A percentile compares a stretch with the other conserved stretches of the same genome.
Conservation (phyloP, 1,140 invertebrate species). For the Macrobrachium rosenbergii region DNA sequence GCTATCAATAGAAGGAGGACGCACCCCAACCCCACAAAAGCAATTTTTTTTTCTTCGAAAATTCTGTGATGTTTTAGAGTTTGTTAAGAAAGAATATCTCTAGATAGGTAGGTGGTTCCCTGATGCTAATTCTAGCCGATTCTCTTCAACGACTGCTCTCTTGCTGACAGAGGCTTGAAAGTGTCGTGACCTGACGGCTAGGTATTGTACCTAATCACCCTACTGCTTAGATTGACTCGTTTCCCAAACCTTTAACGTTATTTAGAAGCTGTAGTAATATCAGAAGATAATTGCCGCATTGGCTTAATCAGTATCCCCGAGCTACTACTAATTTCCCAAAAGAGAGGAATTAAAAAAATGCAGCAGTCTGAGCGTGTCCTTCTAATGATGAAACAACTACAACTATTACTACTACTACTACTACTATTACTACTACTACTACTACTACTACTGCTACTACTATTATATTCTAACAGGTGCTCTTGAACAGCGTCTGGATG, state of each 20-base stretch:
- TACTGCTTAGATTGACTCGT: constrained; percentile 1
- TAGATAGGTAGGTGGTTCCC: constrained; percentile 18
- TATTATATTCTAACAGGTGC: too few relatives aligned
- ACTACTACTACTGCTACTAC: too few relatives aligned
- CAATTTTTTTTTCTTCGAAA: constrained; percentile 52
- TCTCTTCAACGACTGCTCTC: neutral
- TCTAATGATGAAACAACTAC: constrained; percentile 29
- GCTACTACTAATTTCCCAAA: too few relatives aligned
- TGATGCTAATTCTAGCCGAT: neutral
- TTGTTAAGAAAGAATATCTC: constrained; percentile 54
- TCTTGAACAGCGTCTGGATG: too few relatives aligned
- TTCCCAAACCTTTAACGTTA: neutral
- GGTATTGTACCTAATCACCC: neutral
- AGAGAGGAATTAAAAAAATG: too few relatives aligned
- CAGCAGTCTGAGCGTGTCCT: constrained; percentile 27
- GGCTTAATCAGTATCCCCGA: too few relatives aligned
- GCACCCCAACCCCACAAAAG: neutral
- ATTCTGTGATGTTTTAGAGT: constrained; percentile 61
- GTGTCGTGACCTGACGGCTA: constrained; percentile 25
- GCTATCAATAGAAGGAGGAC: constrained; percentile 31
- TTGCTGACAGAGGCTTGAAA: constrained; percentile 8
- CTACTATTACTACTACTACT: too few relatives aligned
- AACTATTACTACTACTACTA: neutral
- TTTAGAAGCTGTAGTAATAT: too few relatives aligned
- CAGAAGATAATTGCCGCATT: too few relatives aligned